Evolutionary conservation across 2,888 invertebrate genomes (phyloP).

Genomic region (Lymantria dispar): DNA sequence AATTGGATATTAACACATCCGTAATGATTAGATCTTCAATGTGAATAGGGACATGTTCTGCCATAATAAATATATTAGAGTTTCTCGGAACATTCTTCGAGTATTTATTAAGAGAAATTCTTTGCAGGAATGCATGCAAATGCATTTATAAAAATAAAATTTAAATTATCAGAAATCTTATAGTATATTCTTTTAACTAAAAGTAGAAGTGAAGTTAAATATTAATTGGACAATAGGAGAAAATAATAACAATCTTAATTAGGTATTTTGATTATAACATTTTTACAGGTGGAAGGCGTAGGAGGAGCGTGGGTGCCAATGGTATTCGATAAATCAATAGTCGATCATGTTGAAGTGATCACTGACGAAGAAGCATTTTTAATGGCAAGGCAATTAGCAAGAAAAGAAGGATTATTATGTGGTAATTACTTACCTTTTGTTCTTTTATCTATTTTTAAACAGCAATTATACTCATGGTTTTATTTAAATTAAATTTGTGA

Average conservation of each 20-base stretch:
- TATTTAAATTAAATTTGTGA: not conserved
- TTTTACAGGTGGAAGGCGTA: conserved; percentile 84
- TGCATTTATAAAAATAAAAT: too few relatives aligned
- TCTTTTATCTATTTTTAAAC: not conserved
- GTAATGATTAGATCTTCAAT: not conserved
- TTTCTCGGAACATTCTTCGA: too few relatives aligned
- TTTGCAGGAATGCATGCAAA: too few relatives aligned
- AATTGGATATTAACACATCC: not conserved
- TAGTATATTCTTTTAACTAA: too few relatives aligned
- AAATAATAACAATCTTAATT: too few relatives aligned
- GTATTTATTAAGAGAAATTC: too few relatives aligned
- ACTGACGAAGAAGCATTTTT: conserved; percentile 89
- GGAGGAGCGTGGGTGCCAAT: conserved; percentile 97
- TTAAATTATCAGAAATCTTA: too few relatives aligned
- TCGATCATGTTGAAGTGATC: conserved; percentile 92
- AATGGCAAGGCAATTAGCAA: conserved; percentile 91
- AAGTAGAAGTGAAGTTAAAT: too few relatives aligned
- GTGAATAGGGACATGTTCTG: too few relatives aligned
- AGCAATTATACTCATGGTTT: not conserved
- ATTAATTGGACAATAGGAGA: too few relatives aligned
- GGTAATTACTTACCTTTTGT: conserved; percentile 68
- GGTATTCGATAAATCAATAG: conserved; percentile 87
- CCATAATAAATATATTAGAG: too few relatives aligned
- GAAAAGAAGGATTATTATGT: conserved; percentile 93
- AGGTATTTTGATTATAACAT: not conserved